phyloP scores from a whole-genome alignment of 1,140 invertebrate species.

The Mactra quadrangularis region DNA sequence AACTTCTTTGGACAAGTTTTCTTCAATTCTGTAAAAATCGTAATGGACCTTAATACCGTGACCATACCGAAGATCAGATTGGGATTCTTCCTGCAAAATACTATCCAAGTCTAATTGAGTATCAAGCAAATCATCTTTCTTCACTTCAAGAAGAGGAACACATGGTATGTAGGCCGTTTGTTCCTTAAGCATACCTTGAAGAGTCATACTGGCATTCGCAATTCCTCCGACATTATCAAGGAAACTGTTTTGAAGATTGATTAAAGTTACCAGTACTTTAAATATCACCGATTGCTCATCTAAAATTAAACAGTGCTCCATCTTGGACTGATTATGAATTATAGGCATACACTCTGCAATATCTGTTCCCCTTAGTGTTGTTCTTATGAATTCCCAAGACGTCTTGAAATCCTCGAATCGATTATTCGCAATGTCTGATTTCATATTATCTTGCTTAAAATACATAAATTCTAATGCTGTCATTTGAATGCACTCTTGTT shows the following conservation, averaged over 20 bases:
- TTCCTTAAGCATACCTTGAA: not conserved
- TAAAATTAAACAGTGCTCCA: constrained; percentile 26
- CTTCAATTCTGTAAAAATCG: constrained; percentile 43
- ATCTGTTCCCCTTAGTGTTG: not conserved
- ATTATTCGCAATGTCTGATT: not conserved
- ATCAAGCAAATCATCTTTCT: constrained; percentile 35
- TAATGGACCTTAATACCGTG: constrained; percentile 12
- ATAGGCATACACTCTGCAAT: not conserved
- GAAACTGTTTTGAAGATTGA: constrained; percentile 33
- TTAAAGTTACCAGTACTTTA: constrained; percentile 14
- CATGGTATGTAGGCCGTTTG: not conserved
- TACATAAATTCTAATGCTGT: constrained; percentile 18
- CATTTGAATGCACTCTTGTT: constrained; percentile 31
- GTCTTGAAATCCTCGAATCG: constrained; percentile 22
- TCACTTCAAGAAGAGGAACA: constrained; percentile 19
- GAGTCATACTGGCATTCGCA: not conserved
- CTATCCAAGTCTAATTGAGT: not conserved
- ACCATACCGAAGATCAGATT: constrained; percentile 22
- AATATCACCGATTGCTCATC: not conserved
- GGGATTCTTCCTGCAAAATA: constrained; percentile 9
- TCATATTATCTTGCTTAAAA: not conserved
- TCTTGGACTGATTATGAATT: constrained; percentile 15
- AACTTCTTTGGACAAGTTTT: not conserved
- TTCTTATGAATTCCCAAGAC: constrained; percentile 27
- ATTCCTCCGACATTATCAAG: not conserved